These are phyloP conservation scores for Caenorhabditis afra DNA, from an alignment of 2,888 invertebrate species.

Conservation along the genomic window DNA sequence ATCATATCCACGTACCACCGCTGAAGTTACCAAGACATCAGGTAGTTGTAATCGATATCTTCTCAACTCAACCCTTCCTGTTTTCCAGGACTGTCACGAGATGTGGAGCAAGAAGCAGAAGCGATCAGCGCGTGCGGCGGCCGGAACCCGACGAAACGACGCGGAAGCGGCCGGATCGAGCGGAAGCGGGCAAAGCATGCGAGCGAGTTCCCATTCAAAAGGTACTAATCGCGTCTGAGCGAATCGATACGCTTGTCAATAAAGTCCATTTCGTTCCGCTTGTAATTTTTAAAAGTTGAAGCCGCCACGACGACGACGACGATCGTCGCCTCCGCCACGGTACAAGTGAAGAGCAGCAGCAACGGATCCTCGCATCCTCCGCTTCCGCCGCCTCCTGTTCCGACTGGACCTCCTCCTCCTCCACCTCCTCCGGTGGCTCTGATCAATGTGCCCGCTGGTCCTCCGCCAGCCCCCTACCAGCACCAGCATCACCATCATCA, in stretches of 20 bases:
- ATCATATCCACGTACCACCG: conserved; percentile 85
- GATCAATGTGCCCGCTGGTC: not conserved
- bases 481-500: not conserved
- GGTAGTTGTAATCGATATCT: conserved; percentile 17
- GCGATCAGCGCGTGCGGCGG: conserved; percentile 26
- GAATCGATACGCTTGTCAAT: not conserved
- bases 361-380: too few species aligned
- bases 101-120: conserved; percentile 91
- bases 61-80: too few species aligned
- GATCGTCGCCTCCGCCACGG: too few species aligned
- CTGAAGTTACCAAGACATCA: conserved; percentile 83
- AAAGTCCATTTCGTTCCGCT: not conserved
- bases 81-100: conserved; percentile 93
- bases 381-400: too few species aligned
- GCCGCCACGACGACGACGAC: too few species aligned
- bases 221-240: conserved; percentile 9
- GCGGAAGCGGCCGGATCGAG: conserved; percentile 34
- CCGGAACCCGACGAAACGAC: conserved; percentile 20
- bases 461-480: too few species aligned
- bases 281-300: too few species aligned
- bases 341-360: too few species aligned
- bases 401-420: too few species aligned
- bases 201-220: conserved; percentile 37
- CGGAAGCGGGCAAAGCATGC: conserved; percentile 34
- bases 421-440: not conserved